phyloP scores from a whole-genome alignment of 2,797 vertebrate genomes.

The Centroberyx gerrardi region DNA sequence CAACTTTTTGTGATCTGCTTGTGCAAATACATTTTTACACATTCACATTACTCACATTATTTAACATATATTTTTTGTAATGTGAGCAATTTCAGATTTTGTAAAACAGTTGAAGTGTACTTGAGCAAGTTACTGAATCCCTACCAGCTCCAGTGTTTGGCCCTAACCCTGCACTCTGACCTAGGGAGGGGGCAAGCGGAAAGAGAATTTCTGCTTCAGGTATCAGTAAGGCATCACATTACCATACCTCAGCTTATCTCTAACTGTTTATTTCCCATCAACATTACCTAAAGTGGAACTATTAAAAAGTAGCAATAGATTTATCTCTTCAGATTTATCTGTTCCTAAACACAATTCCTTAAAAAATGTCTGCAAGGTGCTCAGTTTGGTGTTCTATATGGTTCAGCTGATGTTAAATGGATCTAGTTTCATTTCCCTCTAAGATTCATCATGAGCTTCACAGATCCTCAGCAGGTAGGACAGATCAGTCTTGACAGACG shows the following conservation, averaged over 20 bases:
- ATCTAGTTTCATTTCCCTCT: slow-evolving; percentile 44
- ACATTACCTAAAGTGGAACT: not conserved
- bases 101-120: no score
- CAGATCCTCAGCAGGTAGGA: slow-evolving; percentile 19
- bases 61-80: no score
- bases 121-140: no score
- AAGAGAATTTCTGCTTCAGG: not conserved
- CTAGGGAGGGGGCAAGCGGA: no score
- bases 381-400: slow-evolving; percentile 23
- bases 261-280: not conserved
- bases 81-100: no score
- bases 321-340: not conserved
- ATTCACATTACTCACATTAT: no score
- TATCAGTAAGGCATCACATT: not conserved
- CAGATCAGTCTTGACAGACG: slow-evolving; percentile 13
- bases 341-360: not conserved
- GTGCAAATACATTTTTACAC: no score
- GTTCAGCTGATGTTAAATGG: slow-evolving; percentile 22
- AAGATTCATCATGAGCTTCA: slow-evolving; percentile 31
- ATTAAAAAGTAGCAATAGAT: not conserved
- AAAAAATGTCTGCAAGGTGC: not conserved
- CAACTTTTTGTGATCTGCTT: not conserved
- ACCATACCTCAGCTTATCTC: not conserved
- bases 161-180: no score
- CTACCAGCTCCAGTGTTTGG: no score